Base-by-base conservation (phyloP, 1,140 invertebrate genomes). In the Drosophila bifasciata region DNA sequence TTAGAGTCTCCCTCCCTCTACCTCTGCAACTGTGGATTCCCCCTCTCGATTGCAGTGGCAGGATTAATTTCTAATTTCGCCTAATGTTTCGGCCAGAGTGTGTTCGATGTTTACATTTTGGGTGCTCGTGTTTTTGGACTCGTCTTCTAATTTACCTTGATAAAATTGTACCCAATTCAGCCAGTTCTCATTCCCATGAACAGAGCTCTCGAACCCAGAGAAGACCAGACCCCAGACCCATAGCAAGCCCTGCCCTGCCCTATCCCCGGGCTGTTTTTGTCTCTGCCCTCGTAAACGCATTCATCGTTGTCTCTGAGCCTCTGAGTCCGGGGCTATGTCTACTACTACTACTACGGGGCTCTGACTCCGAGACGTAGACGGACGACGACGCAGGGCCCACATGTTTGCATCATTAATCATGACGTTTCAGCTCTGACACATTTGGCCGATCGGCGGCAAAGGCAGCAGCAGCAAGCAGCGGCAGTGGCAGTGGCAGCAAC, bases 401-500 rank as follows among this genome's bases (percentile, higher is more conserved):
- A 88, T 88, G 84, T 71, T 88, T 76, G 84, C 84, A 88, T 88
- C 84, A 88, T 88, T 88, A 88, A 88, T 88, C 84, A 88, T 88
- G 84, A 88, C 76, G 79, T 83, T 88, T 88, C 84, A 88, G 79
- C 84, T 83, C 84, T 84, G 84, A 89, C 84, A 89, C 84, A 84
- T 88, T 88, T 88, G 84, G 70, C 84, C 84, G 84, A 88, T 84
- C 83, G 77, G 84, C 81, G 68, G 81, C 79, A 67, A 63, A 59
- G 56, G 62, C 74, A 61, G 53, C 56, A 61, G 58, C 55, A 50
- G 76, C 62, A 66, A 66, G 51, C 69, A 52, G 56, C 80, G 67
- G 69, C 79, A 66, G 16, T 40, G 45, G 67, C 70, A 51, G 13
- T 19, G 52, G 60, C 80, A 74, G 69, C 79, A 66, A 23, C 48